A percentile compares a stretch with the other conserved stretches of the same genome.
phyloP scores from a whole-genome alignment of 2,797 vertebrate species.

The Percopsis omiscomaycus region DNA sequence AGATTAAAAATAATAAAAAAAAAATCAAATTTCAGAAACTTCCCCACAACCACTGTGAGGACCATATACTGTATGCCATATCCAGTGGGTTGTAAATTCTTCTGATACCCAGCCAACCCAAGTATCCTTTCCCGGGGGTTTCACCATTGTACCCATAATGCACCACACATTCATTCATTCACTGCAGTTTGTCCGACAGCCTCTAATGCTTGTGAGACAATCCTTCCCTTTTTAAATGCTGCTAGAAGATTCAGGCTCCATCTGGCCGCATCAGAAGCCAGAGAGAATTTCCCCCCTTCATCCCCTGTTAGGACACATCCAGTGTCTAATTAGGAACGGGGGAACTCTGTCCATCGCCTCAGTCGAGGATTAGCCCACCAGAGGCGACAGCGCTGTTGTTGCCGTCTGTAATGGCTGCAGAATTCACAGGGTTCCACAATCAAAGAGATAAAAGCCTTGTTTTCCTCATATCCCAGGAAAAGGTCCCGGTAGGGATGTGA shows the following conservation, averaged over 20 bases:
- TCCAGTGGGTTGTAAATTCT: conserved; percentile 25
- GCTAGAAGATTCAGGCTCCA: conserved; percentile 11
- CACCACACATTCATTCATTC: conserved; percentile 3
- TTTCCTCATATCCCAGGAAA: conserved; percentile 22
- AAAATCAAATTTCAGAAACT: no score
- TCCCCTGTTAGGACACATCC: conserved; percentile 1
- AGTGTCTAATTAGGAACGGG: conserved; percentile 55
- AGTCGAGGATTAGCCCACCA: conserved; percentile 44
- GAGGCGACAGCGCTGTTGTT: conserved; percentile 48
- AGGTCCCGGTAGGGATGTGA: conserved; percentile 21
- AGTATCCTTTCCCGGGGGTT: conserved; percentile 7
- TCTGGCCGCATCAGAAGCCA: conserved; percentile 33
- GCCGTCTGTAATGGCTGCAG: conserved; percentile 38
- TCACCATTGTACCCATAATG: conserved; percentile 31
- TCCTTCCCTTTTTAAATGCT: conserved; percentile 23
- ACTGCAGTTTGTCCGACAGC: conserved; percentile 32
- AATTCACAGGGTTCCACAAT: conserved; percentile 47
- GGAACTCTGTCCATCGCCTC: conserved; percentile 42
- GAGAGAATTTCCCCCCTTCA: conserved; percentile 10
- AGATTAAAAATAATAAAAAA: no score
- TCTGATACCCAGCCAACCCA: conserved; percentile 28
- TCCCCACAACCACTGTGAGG: background rate
- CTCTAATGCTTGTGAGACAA: conserved; percentile 21
- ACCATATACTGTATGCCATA: conserved; percentile 33
- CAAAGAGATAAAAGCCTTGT: conserved; percentile 38